Evolutionary conservation across 2,888 invertebrate genomes (phyloP).

Genomic region (Acanthosepion lycidas): DNA sequence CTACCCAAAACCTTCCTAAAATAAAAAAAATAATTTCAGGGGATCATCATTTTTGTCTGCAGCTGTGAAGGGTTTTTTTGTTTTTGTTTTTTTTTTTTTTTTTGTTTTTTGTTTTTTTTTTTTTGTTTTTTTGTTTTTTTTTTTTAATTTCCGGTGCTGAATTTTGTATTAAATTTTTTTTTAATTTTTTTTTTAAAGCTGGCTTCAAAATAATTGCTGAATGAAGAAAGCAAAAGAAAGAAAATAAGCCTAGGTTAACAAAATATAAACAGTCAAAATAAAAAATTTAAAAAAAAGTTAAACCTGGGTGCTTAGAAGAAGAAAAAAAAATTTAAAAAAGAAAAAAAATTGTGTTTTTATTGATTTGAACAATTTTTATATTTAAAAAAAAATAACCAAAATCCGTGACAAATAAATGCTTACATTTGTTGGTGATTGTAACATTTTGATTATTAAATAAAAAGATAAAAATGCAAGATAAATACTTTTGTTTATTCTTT

Average conservation of each 20-base stretch:
- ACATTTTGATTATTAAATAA: background rate
- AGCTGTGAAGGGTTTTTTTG: background rate
- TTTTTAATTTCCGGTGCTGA: constrained; percentile 11
- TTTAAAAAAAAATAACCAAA: background rate
- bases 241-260: background rate
- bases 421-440: background rate
- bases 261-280: background rate
- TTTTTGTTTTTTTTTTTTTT: background rate
- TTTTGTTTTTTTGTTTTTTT: background rate
- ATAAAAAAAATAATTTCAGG: background rate
- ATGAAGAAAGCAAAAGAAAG: background rate
- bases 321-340: too few relatives aligned
- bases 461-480: background rate
- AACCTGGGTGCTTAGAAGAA: background rate
- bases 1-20: background rate
- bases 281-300: too few relatives aligned
- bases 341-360: background rate
- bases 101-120: background rate
- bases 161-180: background rate
- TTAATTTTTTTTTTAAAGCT: background rate
- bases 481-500: background rate
- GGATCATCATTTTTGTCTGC: constrained; percentile 33
- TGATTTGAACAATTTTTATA: background rate
- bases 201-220: background rate
- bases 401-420: background rate